Evolutionary conservation across 2,113 vertebrate species (phyloP).

Genomic region (Onychostoma macrolepis): DNA sequence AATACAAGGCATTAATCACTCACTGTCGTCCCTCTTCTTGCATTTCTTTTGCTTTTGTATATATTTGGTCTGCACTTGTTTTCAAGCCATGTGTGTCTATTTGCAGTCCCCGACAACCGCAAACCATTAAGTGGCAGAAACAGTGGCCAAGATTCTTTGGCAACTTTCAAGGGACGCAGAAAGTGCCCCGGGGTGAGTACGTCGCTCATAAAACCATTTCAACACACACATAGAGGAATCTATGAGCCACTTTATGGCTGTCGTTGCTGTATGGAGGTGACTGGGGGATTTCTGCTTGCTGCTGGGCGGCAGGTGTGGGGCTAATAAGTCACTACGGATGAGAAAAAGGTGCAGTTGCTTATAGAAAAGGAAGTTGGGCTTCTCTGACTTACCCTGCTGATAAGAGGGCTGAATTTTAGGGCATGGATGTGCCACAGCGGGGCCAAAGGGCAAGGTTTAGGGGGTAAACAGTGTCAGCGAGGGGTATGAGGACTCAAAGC

Average conservation of each 20-base stretch:
- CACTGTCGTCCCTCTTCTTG: conserved; percentile 38
- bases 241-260: conserved; percentile 67
- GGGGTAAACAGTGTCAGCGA: conserved; percentile 60
- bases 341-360: conserved; percentile 32
- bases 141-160: conserved; percentile 81
- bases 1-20: conserved; percentile 69
- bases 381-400: background rate
- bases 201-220: conserved; percentile 28
- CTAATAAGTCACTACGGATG: conserved; percentile 69
- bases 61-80: background rate
- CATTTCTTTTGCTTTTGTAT: background rate
- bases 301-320: conserved; percentile 67
- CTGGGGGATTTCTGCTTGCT: conserved; percentile 66
- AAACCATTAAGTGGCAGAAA: conserved; percentile 83
- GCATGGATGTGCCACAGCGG: conserved; percentile 31
- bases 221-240: conserved; percentile 46
- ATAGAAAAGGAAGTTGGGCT: background rate
- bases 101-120: conserved; percentile 82
- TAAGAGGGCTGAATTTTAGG: conserved; percentile 13
- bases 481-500: conserved; percentile 61
- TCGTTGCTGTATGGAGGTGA: conserved; percentile 66
- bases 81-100: conserved; percentile 73
- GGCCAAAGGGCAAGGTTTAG: conserved; percentile 58
- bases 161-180: conserved; percentile 80
- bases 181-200: conserved; percentile 80